These are phyloP conservation scores for Hypolimnas misippus DNA, from an alignment of 2,888 invertebrate genomes.

Conservation along the genomic window DNA sequence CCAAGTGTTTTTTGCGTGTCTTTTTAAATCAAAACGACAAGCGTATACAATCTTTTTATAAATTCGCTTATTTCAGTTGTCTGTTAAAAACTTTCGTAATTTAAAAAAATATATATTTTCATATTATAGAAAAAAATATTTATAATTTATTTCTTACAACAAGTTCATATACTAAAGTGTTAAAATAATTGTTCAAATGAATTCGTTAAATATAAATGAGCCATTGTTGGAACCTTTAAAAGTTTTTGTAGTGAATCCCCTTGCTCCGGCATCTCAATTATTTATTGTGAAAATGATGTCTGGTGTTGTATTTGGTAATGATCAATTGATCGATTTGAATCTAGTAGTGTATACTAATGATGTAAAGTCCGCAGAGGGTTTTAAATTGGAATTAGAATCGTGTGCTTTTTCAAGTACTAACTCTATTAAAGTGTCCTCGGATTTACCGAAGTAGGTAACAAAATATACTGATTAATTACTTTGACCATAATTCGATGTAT, in stretches of 20 bases:
- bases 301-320: conserved; percentile 62
- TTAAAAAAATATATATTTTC: background rate
- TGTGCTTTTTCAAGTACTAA: conserved; percentile 64
- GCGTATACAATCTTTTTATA: background rate
- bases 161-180: background rate
- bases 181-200: conserved; percentile 17
- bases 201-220: conserved; percentile 48
- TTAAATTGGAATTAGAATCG: conserved; percentile 57
- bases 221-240: conserved; percentile 53
- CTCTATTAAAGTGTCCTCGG: conserved; percentile 58
- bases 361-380: conserved; percentile 51
- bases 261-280: conserved; percentile 57
- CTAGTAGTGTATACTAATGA: conserved; percentile 68
- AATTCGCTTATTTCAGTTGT: background rate
- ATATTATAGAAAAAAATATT: background rate
- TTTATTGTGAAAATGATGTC: conserved; percentile 62
- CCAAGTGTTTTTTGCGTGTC: no score
- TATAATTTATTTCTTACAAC: background rate
- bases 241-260: conserved; percentile 66
- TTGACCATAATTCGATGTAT: no score
- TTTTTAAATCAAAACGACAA: no score
- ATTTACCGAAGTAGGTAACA: conserved; percentile 68
- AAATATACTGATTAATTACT: background rate
- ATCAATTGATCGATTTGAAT: conserved; percentile 60
- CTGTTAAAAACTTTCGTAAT: background rate